A percentile compares a stretch with the other conserved stretches of the same genome.
phyloP scores from a whole-genome alignment of 1,140 invertebrate genomes.

The Ostrea denselamellosa region DNA sequence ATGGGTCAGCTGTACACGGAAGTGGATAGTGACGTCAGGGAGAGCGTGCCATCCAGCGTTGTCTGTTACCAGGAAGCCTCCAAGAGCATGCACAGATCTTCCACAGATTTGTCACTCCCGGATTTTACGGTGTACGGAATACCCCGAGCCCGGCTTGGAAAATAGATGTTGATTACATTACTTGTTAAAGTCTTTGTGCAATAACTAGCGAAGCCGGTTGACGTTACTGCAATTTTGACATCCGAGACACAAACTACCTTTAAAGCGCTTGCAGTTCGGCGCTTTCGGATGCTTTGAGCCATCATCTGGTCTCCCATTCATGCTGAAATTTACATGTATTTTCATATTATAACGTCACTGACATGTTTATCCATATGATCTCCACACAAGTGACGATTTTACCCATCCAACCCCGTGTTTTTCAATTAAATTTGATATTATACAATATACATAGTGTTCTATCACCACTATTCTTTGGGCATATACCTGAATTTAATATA shows the following conservation, averaged over 20 bases:
- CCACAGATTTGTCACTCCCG: not conserved
- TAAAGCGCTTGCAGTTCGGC: not conserved
- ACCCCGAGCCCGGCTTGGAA: conserved; percentile 14
- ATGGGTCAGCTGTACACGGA: not conserved
- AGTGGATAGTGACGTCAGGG: conserved; percentile 9
- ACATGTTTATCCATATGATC: too few species aligned
- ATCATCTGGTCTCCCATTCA: not conserved
- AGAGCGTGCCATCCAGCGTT: not conserved
- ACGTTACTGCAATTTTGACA: not conserved
- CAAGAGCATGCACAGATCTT: not conserved
- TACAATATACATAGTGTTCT: too few species aligned
- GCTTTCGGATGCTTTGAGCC: not conserved
- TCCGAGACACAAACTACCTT: not conserved
- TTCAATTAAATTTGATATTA: too few species aligned
- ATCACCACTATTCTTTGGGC: too few species aligned
- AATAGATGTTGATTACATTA: not conserved
- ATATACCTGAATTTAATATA: too few species aligned
- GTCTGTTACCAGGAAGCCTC: conserved; percentile 12
- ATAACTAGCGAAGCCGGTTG: not conserved
- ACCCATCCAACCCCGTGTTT: too few species aligned
- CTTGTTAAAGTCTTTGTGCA: not conserved
- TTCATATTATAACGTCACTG: too few species aligned
- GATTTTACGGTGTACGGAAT: conserved; percentile 33
- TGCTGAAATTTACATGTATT: too few species aligned
- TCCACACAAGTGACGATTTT: too few species aligned